Evolutionary conservation across 2,888 invertebrate genomes (phyloP), one percentile per base, ranked within the genome.

Genomic region (Xestia sexstrigata): DNA sequence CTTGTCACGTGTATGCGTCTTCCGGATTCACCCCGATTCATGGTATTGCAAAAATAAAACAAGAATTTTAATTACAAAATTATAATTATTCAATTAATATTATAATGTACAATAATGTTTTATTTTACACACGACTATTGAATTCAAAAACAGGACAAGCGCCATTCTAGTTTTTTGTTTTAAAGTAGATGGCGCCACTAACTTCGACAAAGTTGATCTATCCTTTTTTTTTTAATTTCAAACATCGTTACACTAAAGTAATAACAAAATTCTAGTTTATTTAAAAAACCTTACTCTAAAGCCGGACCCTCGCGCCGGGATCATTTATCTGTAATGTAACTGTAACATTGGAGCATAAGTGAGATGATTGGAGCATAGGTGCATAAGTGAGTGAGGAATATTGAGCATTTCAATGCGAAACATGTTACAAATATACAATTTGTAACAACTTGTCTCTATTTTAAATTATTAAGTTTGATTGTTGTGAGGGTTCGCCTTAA

Each of bases 101-200:
- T 7, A 9, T 35, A 78, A 78, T 80, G 82, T 80, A 80, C 80
- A 80, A 20, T 45, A 66, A 49, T 47, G 5, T 13, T 55, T 1
- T 74, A 45, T 78, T 81, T 55, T 70, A 79, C 81, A 69, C 17
- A 81, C 42, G 75, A 81, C 66, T 67, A 60, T 42, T 62, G 35
- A 62, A 76, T 76, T 52, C 1, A 71, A 69, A 67, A 66, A 76
- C 47, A 81, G 82, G 30, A 60, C 66, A 81, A 65, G 26, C 20
- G 17, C 47, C 15, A 17, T 45, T 45, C 2, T 8, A 35, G 58
- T 20, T 26, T 58, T 1, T 26, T 30, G 3, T 49, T 49, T 30
- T 5, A 6, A 49, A 49, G 7, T 23, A 35, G 60, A 77, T 62
- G 39, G 67, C 76, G 76, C 30, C 60, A 68, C 30, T 11, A 23